These are phyloP conservation scores for Prionace glauca DNA, from an alignment of 2,797 vertebrate genomes.

Conservation along the genomic window DNA sequence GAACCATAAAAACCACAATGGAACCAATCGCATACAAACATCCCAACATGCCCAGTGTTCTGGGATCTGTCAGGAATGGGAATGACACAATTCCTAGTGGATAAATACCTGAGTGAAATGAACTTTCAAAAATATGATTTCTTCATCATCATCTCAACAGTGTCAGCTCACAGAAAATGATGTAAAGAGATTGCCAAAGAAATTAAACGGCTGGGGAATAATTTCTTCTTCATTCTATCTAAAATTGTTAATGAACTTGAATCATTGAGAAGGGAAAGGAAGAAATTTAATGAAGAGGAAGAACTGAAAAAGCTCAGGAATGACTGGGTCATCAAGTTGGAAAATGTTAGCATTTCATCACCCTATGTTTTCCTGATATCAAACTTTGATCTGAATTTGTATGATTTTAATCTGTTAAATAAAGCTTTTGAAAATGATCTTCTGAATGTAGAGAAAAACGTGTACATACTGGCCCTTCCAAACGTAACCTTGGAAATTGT, in stretches of 20 bases:
- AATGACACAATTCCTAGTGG: neutral
- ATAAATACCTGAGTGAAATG: neutral
- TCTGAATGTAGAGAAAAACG: neutral
- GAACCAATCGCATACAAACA: neutral
- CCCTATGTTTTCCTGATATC: slow-evolving; percentile 36
- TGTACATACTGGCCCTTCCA: neutral
- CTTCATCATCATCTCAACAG: neutral
- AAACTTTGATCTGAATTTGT: neutral
- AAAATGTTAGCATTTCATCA: neutral
- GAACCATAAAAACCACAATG: neutral
- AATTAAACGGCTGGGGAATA: slow-evolving; percentile 19
- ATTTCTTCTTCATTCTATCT: slow-evolving; percentile 28
- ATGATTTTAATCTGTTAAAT: slow-evolving; percentile 28
- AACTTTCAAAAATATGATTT: slow-evolving; percentile 31
- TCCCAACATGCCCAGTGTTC: neutral
- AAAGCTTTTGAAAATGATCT: neutral
- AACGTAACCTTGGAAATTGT: neutral
- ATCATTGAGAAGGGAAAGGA: rapidly evolving
- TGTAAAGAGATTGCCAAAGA: neutral
- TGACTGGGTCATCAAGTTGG: neutral
- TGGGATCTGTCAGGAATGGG: neutral
- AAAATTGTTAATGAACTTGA: neutral
- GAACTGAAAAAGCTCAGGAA: neutral
- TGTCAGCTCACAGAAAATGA: neutral
- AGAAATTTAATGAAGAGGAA: rapidly evolving